A percentile compares a stretch with the other conserved stretches of the same genome.
phyloP scores from a whole-genome alignment of 2,888 invertebrate species.

The Drosophila meridiana region DNA sequence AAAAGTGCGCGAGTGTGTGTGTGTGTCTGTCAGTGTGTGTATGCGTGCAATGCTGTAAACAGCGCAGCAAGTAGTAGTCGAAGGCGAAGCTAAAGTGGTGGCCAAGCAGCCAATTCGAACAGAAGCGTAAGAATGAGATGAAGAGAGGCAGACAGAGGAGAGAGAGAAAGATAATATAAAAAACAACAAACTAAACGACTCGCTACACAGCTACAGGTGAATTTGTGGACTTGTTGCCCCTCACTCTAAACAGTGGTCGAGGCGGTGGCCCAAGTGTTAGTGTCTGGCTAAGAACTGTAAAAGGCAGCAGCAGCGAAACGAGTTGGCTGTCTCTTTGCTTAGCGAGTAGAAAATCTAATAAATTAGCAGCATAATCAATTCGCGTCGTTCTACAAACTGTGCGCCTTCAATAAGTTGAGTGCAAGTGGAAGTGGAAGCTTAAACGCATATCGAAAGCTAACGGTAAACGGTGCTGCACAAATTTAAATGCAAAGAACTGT shows the following conservation, averaged over 20 bases:
- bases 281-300: constrained; percentile 62
- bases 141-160: constrained; percentile 33
- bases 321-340: constrained; percentile 37
- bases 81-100: constrained; percentile 58
- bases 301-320: constrained; percentile 53
- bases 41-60: constrained; percentile 62
- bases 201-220: constrained; percentile 74
- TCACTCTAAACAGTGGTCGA: constrained; percentile 32
- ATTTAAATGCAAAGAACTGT: constrained; percentile 32
- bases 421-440: constrained; percentile 7
- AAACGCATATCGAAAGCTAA: constrained; percentile 44
- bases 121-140: constrained; percentile 11
- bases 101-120: constrained; percentile 51
- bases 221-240: constrained; percentile 72
- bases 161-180: constrained; percentile 38
- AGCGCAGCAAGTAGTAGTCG: constrained; percentile 61
- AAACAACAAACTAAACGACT: constrained; percentile 58
- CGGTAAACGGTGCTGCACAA: constrained; percentile 46
- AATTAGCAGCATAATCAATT: constrained; percentile 75
- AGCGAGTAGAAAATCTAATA: constrained; percentile 64
- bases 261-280: constrained; percentile 58
- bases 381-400: constrained; percentile 53
- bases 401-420: not conserved
- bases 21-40: constrained; percentile 20
- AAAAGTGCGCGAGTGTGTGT: constrained; percentile 34